Base-by-base conservation (phyloP, 92 coral and sea anemone genomes). In the Zoanthus sansibaricus region DNA sequence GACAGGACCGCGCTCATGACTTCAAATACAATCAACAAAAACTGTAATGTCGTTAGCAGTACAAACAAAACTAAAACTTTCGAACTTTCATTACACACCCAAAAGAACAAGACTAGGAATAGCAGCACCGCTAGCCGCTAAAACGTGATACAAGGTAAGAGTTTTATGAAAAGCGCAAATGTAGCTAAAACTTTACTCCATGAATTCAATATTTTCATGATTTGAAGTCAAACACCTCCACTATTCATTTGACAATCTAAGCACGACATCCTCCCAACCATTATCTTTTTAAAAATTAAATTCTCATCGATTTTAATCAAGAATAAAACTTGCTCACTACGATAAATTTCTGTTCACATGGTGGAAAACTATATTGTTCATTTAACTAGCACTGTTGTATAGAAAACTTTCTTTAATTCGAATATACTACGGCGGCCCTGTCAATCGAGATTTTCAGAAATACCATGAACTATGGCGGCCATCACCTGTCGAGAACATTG, bases 41-140 rank as follows among this genome's bases (percentile, higher is more conserved):
- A 45, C 75, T 45, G 58, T 20, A 80, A 21, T 46, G 85, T 44
- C 62, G 70, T 32, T 32, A 49, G 9, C 7, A 47, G 85, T 67
- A 25, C 61, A 66, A 45, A 45, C 21, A 21, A 31, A 20, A 9
- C 66, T 12, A 25, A 21, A 66, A 64, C 18, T 20, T 61, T 9
- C 45, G 14, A 31, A 25, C 31, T 44, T 67, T 21, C 51, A 49
- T 64, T 45, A 55, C 84, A 62, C 62, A 44, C 9, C 33, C 72
- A 80, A 62, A 1, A 3, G 37, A 11, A 66, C 74, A 2, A 12
- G 32, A 55, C 47, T 52, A 17, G 13, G 75, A 48, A 64, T 66
- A 59, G 11, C 68, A 30, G 42, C 3, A n/a, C 30, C 9, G 8
- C 0, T 13, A 58, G 16, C 9, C 0, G n/a, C 25, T 62, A 17